phyloP scores from a whole-genome alignment of 1,140 invertebrate genomes.

The Episyrphus balteatus region DNA sequence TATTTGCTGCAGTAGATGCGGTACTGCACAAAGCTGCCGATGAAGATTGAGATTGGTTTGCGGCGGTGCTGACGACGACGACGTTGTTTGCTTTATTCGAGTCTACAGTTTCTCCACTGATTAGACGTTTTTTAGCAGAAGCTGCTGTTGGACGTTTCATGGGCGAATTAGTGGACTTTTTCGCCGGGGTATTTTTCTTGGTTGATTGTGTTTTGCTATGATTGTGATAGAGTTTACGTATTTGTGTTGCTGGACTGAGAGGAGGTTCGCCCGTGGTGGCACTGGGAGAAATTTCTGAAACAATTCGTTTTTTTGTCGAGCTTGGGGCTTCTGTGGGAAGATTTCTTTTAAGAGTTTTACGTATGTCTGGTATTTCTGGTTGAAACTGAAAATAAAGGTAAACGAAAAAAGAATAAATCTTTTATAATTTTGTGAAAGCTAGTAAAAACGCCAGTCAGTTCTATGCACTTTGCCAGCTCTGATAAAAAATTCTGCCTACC shows the following conservation, averaged over 20 bases:
- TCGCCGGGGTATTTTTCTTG: slow-evolving; percentile 14
- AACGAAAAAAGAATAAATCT: too few relatives aligned
- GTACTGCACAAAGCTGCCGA: slow-evolving; percentile 1
- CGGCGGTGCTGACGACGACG: background rate
- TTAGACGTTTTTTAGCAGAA: slow-evolving; percentile 2
- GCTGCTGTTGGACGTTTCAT: background rate
- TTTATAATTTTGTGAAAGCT: too few relatives aligned
- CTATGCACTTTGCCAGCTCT: too few relatives aligned
- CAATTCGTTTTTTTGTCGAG: too few relatives aligned
- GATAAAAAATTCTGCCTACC: too few relatives aligned
- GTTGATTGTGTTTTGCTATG: slow-evolving; percentile 4
- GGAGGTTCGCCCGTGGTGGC: background rate
- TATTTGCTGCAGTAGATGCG: too few relatives aligned
- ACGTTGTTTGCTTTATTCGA: slow-evolving; percentile 13
- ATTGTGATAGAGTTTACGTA: slow-evolving; percentile 3
- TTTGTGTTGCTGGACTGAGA: slow-evolving; percentile 1
- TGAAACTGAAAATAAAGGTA: too few relatives aligned
- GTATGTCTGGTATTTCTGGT: too few relatives aligned
- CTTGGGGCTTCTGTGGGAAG: too few relatives aligned
- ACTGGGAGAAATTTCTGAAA: too few relatives aligned
- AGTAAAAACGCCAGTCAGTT: too few relatives aligned
- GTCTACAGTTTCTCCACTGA: background rate
- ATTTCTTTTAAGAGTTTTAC: too few relatives aligned
- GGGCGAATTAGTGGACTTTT: background rate
- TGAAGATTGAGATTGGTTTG: background rate